phyloP scores from a whole-genome alignment of 2,797 vertebrate genomes.

The Melanotaenia boesemani region DNA sequence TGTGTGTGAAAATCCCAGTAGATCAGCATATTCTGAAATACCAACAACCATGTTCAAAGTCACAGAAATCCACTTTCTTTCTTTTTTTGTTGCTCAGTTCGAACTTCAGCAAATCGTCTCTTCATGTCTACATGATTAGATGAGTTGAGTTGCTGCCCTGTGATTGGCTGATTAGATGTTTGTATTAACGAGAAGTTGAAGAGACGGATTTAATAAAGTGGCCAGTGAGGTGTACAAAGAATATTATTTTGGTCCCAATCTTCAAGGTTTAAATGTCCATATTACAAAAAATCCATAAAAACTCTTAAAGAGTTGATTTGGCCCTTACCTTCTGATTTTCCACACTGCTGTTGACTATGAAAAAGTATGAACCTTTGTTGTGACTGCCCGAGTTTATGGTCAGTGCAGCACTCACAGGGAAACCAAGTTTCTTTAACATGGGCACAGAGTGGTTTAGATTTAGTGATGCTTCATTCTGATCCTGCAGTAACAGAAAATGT shows the following conservation, averaged over 20 bases:
- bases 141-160: too few relatives aligned
- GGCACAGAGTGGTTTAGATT: slow-evolving; percentile 80
- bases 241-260: neutral
- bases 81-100: too few relatives aligned
- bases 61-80: too few relatives aligned
- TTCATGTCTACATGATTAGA: too few relatives aligned
- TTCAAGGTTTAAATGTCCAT: neutral
- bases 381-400: slow-evolving; percentile 71
- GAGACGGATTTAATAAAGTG: too few relatives aligned
- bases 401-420: slow-evolving; percentile 74
- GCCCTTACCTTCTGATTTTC: slow-evolving; percentile 80
- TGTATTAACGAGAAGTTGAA: too few relatives aligned
- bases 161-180: too few relatives aligned
- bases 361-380: slow-evolving; percentile 57
- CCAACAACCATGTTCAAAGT: too few relatives aligned
- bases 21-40: too few relatives aligned
- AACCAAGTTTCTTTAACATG: slow-evolving; percentile 70
- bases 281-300: slow-evolving; percentile 1
- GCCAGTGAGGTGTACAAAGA: too few relatives aligned
- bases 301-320: neutral
- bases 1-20: too few relatives aligned
- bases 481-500: slow-evolving; percentile 61
- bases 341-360: slow-evolving; percentile 62
- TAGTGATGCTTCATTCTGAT: slow-evolving; percentile 67
- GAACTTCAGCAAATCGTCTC: too few relatives aligned